phyloP scores from a whole-genome alignment of 2,888 invertebrate species.

The Timema cristinae region DNA sequence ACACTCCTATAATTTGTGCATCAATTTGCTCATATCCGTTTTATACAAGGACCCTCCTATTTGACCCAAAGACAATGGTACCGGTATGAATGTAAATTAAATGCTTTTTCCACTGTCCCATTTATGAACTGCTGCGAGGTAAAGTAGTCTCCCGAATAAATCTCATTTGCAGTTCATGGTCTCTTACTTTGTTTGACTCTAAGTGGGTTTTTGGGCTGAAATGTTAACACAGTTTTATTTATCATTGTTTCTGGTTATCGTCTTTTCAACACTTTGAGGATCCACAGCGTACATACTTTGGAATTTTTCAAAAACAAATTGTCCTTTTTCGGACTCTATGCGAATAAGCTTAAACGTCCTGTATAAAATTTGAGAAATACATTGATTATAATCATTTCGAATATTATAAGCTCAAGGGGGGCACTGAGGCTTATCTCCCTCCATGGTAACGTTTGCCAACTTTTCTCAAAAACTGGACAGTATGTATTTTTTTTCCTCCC shows the following conservation, averaged over 20 bases:
- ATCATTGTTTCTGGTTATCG: neutral
- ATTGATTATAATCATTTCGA: no score
- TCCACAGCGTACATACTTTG: conserved; percentile 3
- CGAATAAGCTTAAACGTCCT: no score
- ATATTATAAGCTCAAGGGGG: no score
- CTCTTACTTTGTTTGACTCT: neutral
- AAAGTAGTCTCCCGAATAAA: conserved; percentile 1
- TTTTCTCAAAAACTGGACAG: no score
- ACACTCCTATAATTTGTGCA: neutral
- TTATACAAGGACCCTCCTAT: neutral
- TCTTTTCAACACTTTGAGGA: conserved; percentile 1
- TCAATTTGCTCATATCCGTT: neutral
- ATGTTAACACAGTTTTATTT: neutral
- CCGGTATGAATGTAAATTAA: neutral
- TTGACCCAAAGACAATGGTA: neutral
- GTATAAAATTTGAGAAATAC: no score
- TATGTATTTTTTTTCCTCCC: no score
- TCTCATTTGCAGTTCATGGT: neutral
- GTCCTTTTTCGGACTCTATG: neutral
- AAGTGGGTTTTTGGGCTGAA: neutral
- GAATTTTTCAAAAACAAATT: neutral
- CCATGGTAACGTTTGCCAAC: no score
- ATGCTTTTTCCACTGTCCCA: neutral
- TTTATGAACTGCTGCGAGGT: conserved; percentile 8
- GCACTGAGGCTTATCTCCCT: no score